Base-by-base conservation (phyloP, 2,888 invertebrate species). In the Toxonevra muliebris region DNA sequence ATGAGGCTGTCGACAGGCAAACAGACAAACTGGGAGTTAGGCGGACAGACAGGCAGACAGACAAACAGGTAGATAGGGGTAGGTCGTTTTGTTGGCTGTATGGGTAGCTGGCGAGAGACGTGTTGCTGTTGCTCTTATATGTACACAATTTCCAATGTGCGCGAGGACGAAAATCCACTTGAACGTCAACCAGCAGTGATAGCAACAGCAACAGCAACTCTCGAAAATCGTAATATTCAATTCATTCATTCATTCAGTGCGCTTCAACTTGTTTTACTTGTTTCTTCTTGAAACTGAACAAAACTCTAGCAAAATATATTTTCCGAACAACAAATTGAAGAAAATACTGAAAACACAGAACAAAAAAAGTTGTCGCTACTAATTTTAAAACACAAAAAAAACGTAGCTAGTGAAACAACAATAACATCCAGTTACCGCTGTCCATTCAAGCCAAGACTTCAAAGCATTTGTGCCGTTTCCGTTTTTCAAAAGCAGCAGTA, bases 271-370 rank as follows among this genome's bases (percentile, higher is more conserved):
- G 61, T 42, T 52, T 53, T 52, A 53, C 61, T 61, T 41, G 61
- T 53, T 61, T 45, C 61, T 58, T 8, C 12, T 13, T 40, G 17
- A 9, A 20, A 40, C 54, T 19, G 54, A 8, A 12, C 54, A 19
- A 54, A 54, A 54, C 12, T 9, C 55, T 57, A 17, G 30, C 61
- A 40, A 53, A 61, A 15, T 8, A 11, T 19, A 61, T 30, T 30
- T 2, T 7, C 7, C 30, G 7, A 30, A 30, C 30, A 69, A 43
- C 42, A 70, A 40, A 52, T 77, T 76, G 70, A 70, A 77, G 71
- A 74, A 69, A 66, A 68, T 19, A 43, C 69, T 15, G 53, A 48
- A 48, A 15, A 48, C 48, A 15, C 10, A 13, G 48, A 15, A 45
- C 13, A 12, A 2, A 48, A 48, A 10, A 48, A 48, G 48, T 48